Conservation (phyloP, 1,140 invertebrate species). For the Penaeus chinensis region DNA sequence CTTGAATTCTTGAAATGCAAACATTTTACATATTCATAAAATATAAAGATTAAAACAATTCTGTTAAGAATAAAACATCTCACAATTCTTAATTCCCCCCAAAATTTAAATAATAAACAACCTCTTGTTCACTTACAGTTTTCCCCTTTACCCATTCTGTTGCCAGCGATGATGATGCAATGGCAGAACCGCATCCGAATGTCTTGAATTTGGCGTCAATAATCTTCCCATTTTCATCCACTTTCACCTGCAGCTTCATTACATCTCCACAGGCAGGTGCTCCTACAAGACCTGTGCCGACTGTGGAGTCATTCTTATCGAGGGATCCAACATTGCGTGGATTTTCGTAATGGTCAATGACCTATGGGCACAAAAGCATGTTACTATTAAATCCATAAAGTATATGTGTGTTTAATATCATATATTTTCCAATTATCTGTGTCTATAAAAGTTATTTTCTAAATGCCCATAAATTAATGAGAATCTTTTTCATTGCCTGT, state of each 20-base stretch:
- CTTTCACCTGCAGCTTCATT: conserved; percentile 98
- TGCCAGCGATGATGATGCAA: conserved; percentile 98
- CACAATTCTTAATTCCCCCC: too few relatives aligned
- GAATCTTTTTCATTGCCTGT: too few relatives aligned
- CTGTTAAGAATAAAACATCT: too few relatives aligned
- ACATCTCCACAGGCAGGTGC: conserved; percentile 99
- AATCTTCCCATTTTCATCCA: conserved; percentile 97
- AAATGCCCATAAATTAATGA: too few relatives aligned
- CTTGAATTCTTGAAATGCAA: too few relatives aligned
- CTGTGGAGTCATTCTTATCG: conserved; percentile 93
- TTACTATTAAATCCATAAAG: too few relatives aligned
- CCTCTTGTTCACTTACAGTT: conserved; percentile 74
- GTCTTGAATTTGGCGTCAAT: conserved; percentile 99
- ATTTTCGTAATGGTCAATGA: conserved; percentile 99
- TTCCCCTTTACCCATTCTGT: conserved; percentile 99
- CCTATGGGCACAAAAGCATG: conserved; percentile 72
- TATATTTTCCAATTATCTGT: too few relatives aligned
- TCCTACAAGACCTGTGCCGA: conserved; percentile 98
- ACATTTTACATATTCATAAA: too few relatives aligned
- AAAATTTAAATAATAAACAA: too few relatives aligned
- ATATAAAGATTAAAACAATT: too few relatives aligned
- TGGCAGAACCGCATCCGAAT: conserved; percentile 99
- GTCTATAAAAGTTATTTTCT: too few relatives aligned
- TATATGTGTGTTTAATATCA: too few relatives aligned
- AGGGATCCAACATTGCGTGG: conserved; percentile 98